These are phyloP conservation scores for Pollenia amentaria DNA, from an alignment of 2,888 invertebrate genomes.

Conservation along the genomic window DNA sequence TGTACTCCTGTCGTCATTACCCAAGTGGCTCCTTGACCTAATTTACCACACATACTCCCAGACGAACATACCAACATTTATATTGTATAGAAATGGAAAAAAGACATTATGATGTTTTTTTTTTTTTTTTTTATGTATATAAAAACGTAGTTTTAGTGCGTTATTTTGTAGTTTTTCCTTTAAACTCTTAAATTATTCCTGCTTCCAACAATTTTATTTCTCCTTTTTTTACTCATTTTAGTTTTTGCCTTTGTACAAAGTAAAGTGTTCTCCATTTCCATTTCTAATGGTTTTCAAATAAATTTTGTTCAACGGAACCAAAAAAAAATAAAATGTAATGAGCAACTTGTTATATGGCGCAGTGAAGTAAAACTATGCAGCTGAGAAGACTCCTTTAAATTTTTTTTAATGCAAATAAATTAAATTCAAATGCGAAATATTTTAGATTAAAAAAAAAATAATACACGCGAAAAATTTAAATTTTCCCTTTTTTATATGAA, in stretches of 20 bases:
- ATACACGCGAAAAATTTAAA: too few relatives aligned
- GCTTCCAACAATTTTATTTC: background rate
- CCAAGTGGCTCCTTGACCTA: constrained; percentile 65
- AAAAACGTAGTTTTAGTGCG: constrained; percentile 7
- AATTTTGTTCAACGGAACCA: constrained; percentile 11
- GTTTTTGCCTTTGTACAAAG: background rate
- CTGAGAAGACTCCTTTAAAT: constrained; percentile 39
- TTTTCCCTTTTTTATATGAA: too few relatives aligned
- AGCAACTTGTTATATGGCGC: constrained; percentile 36
- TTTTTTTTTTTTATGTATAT: background rate
- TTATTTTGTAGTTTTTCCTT: constrained; percentile 4
- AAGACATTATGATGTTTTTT: too few relatives aligned
- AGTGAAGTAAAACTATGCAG: constrained; percentile 39
- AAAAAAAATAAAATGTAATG: background rate
- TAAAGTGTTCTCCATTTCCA: constrained; percentile 63
- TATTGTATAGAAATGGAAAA: constrained; percentile 7
- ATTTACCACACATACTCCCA: constrained; percentile 12
- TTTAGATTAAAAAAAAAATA: background rate
- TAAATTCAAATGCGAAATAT: constrained; percentile 6
- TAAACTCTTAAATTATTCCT: background rate
- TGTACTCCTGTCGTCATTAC: constrained; percentile 46
- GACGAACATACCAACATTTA: background rate
- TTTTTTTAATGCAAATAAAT: background rate
- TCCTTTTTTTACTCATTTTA: background rate
- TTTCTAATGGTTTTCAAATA: constrained; percentile 66